A percentile compares a stretch with the other conserved stretches of the same genome.
phyloP scores from a whole-genome alignment of 2,888 invertebrate species.

The Polietes domitor region DNA sequence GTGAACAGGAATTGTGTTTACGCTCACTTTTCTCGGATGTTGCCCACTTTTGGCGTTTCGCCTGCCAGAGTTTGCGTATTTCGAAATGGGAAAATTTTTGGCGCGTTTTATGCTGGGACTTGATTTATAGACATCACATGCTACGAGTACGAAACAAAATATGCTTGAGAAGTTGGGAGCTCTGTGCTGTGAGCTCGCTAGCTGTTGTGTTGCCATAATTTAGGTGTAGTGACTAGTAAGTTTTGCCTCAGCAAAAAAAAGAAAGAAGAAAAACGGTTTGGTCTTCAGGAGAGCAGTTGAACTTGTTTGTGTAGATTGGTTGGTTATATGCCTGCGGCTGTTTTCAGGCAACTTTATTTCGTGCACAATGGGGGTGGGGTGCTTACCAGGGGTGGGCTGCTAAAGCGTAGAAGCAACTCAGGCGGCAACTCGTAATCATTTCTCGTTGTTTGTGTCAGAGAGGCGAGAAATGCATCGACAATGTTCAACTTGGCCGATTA shows the following conservation, averaged over 20 bases:
- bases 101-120: slow-evolving; percentile 68
- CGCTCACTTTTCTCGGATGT: slow-evolving; percentile 27
- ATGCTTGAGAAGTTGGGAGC: slow-evolving; percentile 18
- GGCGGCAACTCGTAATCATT: slow-evolving; percentile 27
- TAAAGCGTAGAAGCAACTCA: slow-evolving; percentile 17
- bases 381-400: neutral
- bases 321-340: neutral
- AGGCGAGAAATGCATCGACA: slow-evolving; percentile 48
- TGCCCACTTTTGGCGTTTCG: slow-evolving; percentile 16
- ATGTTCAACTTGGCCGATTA: slow-evolving; percentile 44
- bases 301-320: slow-evolving; percentile 21
- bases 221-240: neutral
- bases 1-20: slow-evolving; percentile 8
- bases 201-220: slow-evolving; percentile 22
- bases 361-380: neutral
- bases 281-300: slow-evolving; percentile 29
- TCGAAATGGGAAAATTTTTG: slow-evolving; percentile 66
- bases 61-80: slow-evolving; percentile 69
- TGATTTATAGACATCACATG: slow-evolving; percentile 52
- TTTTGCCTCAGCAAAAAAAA: neutral
- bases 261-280: neutral
- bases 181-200: neutral
- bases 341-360: slow-evolving; percentile 12
- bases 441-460: slow-evolving; percentile 14
- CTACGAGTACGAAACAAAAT: slow-evolving; percentile 25